Evolutionary conservation across 2,113 vertebrate species (phyloP), one percentile per base, ranked within the genome.

Genomic region (Pampusana beccarii): DNA sequence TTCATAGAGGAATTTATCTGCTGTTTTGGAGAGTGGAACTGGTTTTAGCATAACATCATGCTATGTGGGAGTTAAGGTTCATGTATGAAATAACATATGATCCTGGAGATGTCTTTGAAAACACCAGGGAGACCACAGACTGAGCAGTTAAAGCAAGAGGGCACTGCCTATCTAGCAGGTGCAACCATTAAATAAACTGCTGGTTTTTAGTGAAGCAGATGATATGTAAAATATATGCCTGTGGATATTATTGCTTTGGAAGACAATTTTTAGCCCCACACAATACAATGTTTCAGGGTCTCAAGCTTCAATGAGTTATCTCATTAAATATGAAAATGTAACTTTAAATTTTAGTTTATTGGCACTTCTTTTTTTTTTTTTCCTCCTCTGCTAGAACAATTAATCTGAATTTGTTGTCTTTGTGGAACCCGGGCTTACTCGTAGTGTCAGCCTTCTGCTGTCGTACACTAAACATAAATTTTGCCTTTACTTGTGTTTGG

Each of bases 291-390:
- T 20, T 16, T 40, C 21, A 1, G 1, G 36, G 90, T 57, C 5
- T 56, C 19, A n/a, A 51, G 25, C 8, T 23, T 84, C 50, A 66
- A 4, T 28, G 6, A 51, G 7, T 36, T 67, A 15, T 24, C 20
- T 66, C 24, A 29, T 53, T 61, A 88, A 69, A 64, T 44, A 40
- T 3, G 24, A 85, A 72, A 87, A 64, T 4, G 1, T 7, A 38
- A 61, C 26, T 33, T 86, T 5, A 66, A n/a, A 66, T 50, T 60
- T 42, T 3, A 29, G 7, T 13, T 65, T 62, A 34, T 53, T 77
- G 38, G 25, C 3, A 17, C 5, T 0, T 16, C 20, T 18, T 11
- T 11, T 4, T 28, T 0, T 16, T 26, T 18, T 11, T 11, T 4
- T 28, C 21, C 44, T 44, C 44, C 44, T 56, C 26, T 66, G 5